These are phyloP conservation scores for Mionectes olivaceus DNA, from an alignment of 2,797 vertebrate genomes.

Conservation along the genomic window DNA sequence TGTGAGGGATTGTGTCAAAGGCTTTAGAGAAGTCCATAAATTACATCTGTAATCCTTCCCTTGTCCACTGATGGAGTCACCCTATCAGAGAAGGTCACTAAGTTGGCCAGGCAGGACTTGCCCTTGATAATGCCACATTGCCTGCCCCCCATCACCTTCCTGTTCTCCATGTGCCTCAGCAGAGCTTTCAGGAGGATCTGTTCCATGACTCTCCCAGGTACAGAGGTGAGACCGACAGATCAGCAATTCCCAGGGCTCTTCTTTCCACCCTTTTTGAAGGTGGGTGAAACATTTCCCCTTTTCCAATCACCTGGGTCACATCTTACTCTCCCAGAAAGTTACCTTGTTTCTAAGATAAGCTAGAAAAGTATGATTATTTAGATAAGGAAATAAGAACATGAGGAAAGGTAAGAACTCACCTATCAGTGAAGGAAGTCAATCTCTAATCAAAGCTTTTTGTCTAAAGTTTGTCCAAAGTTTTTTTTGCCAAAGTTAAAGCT, in stretches of 20 bases:
- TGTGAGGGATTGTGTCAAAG: background rate
- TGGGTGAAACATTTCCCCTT: background rate
- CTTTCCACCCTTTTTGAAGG: background rate
- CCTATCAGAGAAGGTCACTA: background rate
- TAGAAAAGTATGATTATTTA: background rate
- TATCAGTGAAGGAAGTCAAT: background rate
- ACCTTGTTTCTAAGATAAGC: background rate
- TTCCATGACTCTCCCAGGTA: background rate
- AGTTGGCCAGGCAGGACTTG: background rate
- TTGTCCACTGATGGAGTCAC: background rate
- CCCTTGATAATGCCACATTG: fast-evolving
- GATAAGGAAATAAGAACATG: background rate
- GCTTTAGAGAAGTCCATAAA: background rate
- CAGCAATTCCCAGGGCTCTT: background rate
- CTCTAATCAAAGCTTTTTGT: background rate
- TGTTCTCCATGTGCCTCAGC: background rate
- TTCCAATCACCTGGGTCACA: background rate
- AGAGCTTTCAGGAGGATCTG: background rate
- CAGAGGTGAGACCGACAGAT: background rate
- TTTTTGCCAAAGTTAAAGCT: background rate
- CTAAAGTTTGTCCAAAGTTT: no score
- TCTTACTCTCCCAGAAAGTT: background rate
- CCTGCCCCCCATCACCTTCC: background rate
- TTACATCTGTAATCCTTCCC: background rate
- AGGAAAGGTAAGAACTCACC: background rate